A percentile compares a stretch with the other conserved stretches of the same genome.
Evolutionary conservation across 2,888 invertebrate genomes (phyloP).

Genomic region (Aspidiotus rigidus): DNA sequence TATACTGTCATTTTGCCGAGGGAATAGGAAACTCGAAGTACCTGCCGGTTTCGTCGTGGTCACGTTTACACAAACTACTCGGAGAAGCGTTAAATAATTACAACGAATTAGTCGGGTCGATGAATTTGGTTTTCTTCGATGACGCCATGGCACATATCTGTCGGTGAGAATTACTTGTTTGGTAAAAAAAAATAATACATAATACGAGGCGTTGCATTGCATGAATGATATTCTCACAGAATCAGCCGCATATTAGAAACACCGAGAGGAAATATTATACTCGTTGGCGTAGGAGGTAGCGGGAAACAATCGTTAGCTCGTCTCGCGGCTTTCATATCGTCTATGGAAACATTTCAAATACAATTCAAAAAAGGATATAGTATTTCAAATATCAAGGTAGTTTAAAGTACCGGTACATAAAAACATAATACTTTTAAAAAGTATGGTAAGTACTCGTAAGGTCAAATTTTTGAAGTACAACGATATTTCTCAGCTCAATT

Average conservation of each 20-base stretch:
- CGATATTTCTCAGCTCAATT: slow-evolving; percentile 44
- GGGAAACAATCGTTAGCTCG: slow-evolving; percentile 88
- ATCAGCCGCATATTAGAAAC: slow-evolving; percentile 88
- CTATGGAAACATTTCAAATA: slow-evolving; percentile 85
- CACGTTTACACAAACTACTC: slow-evolving; percentile 59
- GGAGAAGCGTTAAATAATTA: slow-evolving; percentile 73
- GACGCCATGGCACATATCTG: slow-evolving; percentile 91
- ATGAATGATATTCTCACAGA: slow-evolving; percentile 44
- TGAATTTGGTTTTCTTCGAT: slow-evolving; percentile 90
- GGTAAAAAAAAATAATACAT: neutral
- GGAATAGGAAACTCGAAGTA: slow-evolving; percentile 89
- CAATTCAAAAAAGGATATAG: slow-evolving; percentile 83
- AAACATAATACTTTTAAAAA: slow-evolving; percentile 5
- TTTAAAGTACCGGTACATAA: slow-evolving; percentile 36
- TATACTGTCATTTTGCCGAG: slow-evolving; percentile 85
- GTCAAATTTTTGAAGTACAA: no score
- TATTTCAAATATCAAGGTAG: slow-evolving; percentile 62
- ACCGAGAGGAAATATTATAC: slow-evolving; percentile 80
- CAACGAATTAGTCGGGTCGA: slow-evolving; percentile 79
- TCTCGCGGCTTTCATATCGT: slow-evolving; percentile 79
- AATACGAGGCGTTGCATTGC: neutral
- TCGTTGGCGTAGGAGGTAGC: slow-evolving; percentile 90
- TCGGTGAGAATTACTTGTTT: slow-evolving; percentile 46
- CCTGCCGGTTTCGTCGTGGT: slow-evolving; percentile 64
- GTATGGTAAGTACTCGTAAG: no score